A percentile compares a stretch with the other conserved stretches of the same genome.
Evolutionary conservation across 2,888 invertebrate genomes (phyloP).

Genomic region (Phasia obesa): DNA sequence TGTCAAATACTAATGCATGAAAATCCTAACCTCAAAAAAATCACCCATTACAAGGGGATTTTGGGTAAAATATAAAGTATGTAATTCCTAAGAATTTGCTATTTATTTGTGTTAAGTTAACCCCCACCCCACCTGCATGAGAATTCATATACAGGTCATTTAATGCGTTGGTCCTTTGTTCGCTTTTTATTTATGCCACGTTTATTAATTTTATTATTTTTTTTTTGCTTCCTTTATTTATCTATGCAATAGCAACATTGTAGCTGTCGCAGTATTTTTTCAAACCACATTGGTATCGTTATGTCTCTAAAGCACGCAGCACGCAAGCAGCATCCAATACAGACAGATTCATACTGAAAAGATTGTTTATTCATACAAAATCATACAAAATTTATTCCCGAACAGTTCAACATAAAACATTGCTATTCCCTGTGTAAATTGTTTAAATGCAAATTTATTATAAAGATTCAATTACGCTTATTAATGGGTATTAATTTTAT

Average conservation of each 20-base stretch:
- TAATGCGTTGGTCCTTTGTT: slow-evolving; percentile 18
- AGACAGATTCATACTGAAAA: not conserved
- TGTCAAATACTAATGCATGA: no score
- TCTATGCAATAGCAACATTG: slow-evolving; percentile 58
- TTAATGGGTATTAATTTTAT: slow-evolving; percentile 71
- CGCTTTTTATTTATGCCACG: slow-evolving; percentile 28
- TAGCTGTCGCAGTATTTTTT: slow-evolving; percentile 53
- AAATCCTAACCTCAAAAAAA: no score
- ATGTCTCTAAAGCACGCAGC: slow-evolving; percentile 56
- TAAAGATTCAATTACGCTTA: slow-evolving; percentile 71
- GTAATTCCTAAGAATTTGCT: slow-evolving; percentile 70
- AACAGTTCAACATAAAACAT: slow-evolving; percentile 46
- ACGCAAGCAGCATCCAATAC: slow-evolving; percentile 48
- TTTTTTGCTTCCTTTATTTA: slow-evolving; percentile 47
- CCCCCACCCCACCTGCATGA: not conserved
- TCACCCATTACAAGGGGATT: slow-evolving; percentile 68
- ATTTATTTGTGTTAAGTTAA: slow-evolving; percentile 3
- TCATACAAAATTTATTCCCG: slow-evolving; percentile 1
- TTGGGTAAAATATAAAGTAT: slow-evolving; percentile 73
- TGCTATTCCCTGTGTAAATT: slow-evolving; percentile 51
- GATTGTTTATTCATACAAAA: no score
- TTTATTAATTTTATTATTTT: slow-evolving; percentile 43
- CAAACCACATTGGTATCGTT: slow-evolving; percentile 67
- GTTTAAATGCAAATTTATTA: slow-evolving; percentile 68
- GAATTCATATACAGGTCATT: slow-evolving; percentile 16